phyloP scores from a whole-genome alignment of 2,888 invertebrate genomes.

The Eurytoma adleriae region DNA sequence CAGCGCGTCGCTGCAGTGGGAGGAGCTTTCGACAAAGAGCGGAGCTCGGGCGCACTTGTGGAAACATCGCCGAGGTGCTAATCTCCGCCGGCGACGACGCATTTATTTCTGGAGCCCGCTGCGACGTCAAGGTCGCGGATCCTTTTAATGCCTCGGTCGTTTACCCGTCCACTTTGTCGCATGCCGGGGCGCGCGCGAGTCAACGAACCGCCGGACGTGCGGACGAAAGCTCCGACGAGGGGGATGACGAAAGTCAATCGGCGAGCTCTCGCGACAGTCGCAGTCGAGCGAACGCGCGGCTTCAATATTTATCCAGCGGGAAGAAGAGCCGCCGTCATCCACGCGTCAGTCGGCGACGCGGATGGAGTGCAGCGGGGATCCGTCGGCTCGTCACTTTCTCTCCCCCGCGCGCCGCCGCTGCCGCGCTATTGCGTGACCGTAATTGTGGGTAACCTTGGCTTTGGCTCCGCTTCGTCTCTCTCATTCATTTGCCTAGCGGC shows the following conservation, averaged over 20 bases:
- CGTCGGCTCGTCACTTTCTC: not conserved
- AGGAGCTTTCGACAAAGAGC: constrained; percentile 3
- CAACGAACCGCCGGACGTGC: not conserved
- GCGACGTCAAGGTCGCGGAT: constrained; percentile 18
- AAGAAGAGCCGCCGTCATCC: not conserved
- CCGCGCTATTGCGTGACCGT: constrained; percentile 60
- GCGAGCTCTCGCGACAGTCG: not conserved
- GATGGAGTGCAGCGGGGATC: not conserved
- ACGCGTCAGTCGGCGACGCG: not conserved
- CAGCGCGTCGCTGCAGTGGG: constrained; percentile 11
- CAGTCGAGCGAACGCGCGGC: not conserved
- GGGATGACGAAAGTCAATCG: not conserved
- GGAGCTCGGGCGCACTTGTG: not conserved
- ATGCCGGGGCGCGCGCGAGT: not conserved
- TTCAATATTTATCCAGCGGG: not conserved
- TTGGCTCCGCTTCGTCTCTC: constrained; percentile 57
- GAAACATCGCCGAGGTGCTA: constrained; percentile 33
- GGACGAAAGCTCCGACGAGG: not conserved
- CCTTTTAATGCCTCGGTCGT: constrained; percentile 32
- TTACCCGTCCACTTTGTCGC: constrained; percentile 12
- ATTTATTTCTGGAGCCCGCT: constrained; percentile 41
- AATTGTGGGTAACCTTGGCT: constrained; percentile 65
- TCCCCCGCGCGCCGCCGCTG: not conserved
- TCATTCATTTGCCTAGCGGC: constrained; percentile 36
- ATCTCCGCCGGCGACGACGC: constrained; percentile 12